phyloP scores from a whole-genome alignment of 1,140 invertebrate species.

The Hylyphantes graminicola region DNA sequence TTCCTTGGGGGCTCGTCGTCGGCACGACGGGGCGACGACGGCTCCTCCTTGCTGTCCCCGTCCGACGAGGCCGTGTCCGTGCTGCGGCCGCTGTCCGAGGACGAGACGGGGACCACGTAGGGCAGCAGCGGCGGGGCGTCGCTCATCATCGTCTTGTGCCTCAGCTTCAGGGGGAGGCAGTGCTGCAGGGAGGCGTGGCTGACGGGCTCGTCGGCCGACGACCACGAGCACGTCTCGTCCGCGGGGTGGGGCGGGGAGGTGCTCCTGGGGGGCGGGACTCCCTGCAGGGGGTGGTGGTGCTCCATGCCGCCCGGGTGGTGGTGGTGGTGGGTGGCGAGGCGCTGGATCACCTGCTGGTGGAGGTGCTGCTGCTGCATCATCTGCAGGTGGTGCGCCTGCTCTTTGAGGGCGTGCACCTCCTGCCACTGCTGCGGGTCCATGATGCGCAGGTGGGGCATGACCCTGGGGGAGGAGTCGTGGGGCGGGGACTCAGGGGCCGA shows the following conservation, averaged over 20 bases:
- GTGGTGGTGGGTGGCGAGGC: constrained; percentile 23
- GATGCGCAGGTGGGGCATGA: constrained; percentile 45
- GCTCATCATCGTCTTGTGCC: constrained; percentile 90
- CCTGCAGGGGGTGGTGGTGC: constrained; percentile 13
- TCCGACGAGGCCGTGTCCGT: constrained; percentile 65
- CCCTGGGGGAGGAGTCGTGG: not conserved
- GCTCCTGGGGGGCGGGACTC: not conserved
- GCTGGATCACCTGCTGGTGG: constrained; percentile 33
- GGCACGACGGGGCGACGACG: constrained; percentile 56
- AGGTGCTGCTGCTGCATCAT: constrained; percentile 54
- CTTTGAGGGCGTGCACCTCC: constrained; percentile 37
- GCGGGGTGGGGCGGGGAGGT: not conserved
- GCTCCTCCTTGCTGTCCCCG: constrained; percentile 63
- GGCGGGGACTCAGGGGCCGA: constrained; percentile 20
- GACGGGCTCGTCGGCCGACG: constrained; percentile 61
- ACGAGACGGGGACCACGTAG: not conserved
- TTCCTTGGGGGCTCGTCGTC: constrained; percentile 29
- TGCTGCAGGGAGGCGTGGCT: constrained; percentile 40
- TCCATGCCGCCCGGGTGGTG: constrained; percentile 28
- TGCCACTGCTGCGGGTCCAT: constrained; percentile 48
- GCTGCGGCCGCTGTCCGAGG: constrained; percentile 56
- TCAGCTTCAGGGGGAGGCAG: constrained; percentile 85
- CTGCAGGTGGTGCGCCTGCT: constrained; percentile 54
- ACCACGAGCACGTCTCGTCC: constrained; percentile 61
- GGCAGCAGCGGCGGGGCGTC: constrained; percentile 67